These are phyloP conservation scores for Balaenoptera acutorostrata DNA, from an alignment of 2,113 vertebrate species.

Conservation along the genomic window DNA sequence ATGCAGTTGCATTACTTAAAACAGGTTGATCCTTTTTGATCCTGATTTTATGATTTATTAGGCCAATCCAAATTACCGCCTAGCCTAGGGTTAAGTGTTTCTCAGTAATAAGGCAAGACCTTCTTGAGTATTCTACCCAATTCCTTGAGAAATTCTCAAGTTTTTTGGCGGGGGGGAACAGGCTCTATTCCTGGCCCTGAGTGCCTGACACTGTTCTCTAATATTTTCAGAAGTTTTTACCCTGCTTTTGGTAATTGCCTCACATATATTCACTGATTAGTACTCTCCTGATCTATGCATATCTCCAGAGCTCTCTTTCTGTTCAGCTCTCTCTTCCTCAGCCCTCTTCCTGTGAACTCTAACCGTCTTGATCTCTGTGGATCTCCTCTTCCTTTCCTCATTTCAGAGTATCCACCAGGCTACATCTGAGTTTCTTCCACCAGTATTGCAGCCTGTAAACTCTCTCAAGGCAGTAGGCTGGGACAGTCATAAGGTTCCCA, in stretches of 20 bases:
- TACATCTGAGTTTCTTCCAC: background rate
- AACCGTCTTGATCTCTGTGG: background rate
- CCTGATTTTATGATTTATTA: background rate
- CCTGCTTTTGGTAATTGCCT: background rate
- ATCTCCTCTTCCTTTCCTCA: background rate
- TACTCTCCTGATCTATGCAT: background rate
- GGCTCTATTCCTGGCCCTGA: too few species aligned
- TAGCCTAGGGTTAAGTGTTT: too few species aligned
- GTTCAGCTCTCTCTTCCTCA: background rate
- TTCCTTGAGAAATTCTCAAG: background rate
- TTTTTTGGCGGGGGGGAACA: background rate
- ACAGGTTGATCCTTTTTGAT: background rate
- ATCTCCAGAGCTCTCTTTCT: background rate
- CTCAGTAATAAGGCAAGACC: too few species aligned
- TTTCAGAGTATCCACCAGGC: background rate
- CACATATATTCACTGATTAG: background rate
- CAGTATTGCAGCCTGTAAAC: background rate
- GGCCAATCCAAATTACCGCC: too few species aligned
- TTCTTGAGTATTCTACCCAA: too few species aligned
- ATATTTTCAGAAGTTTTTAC: background rate
- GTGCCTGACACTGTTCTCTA: background rate
- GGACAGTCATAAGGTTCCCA: fast-evolving
- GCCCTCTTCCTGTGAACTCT: background rate
- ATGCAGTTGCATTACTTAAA: background rate
- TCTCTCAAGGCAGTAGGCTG: background rate